phyloP scores from a whole-genome alignment of 2,888 invertebrate species.

The Protodeltote pygarga region DNA sequence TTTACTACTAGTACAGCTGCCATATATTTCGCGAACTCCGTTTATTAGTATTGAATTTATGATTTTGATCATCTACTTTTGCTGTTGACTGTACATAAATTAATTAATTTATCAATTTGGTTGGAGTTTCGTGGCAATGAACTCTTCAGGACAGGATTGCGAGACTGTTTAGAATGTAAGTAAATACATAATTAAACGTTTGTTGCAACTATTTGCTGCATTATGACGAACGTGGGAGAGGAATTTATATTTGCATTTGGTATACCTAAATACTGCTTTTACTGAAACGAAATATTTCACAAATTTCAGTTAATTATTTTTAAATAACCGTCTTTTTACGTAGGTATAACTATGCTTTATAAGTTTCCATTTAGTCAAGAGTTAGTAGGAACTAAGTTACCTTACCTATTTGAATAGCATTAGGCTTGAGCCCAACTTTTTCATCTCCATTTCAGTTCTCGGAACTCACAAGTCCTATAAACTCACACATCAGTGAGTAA shows the following conservation, averaged over 20 bases:
- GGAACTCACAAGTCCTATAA: conserved; percentile 14
- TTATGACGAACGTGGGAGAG: conserved; percentile 12
- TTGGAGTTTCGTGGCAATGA: conserved; percentile 31
- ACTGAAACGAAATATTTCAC: conserved; percentile 1
- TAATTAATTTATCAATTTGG: conserved; percentile 24
- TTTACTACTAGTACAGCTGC: no score
- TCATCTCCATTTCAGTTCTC: conserved; percentile 13
- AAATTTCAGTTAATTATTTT: conserved; percentile 10
- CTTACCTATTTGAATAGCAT: conserved; percentile 6
- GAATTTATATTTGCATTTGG: conserved; percentile 8
- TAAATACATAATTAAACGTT: conserved; percentile 11
- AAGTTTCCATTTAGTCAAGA: no score
- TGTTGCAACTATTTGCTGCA: conserved; percentile 1
- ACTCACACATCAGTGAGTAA: conserved; percentile 26
- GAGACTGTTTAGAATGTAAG: conserved; percentile 18
- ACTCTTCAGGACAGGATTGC: conserved; percentile 8
- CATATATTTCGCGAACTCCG: no score
- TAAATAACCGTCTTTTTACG: no score
- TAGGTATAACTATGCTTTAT: no score
- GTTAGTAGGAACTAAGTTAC: no score
- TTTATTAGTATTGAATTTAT: no score
- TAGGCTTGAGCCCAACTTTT: conserved; percentile 19
- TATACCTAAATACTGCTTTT: conserved; percentile 1
- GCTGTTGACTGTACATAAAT: conserved; percentile 1
- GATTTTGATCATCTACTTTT: no score